Conservation (phyloP, 2,888 invertebrate genomes). For the Rotaria magnacalcarata region DNA sequence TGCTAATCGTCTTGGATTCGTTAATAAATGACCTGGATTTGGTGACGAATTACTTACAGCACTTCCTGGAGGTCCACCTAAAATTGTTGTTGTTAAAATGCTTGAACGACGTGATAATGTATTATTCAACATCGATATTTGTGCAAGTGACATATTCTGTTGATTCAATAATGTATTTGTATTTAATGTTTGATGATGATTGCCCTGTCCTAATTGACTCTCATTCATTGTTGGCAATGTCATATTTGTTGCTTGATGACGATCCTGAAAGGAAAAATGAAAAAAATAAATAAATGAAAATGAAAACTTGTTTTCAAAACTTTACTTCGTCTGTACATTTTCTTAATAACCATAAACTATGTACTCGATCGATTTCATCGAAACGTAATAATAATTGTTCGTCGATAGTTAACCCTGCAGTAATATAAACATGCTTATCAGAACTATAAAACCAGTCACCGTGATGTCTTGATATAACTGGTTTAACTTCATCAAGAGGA, state of each 20-base stretch:
- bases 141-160: not conserved
- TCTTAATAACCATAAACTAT: conserved; percentile 30
- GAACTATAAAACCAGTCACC: conserved; percentile 32
- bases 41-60: not conserved
- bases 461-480: conserved; percentile 6
- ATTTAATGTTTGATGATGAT: not conserved
- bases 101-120: not conserved
- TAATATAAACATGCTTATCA: conserved; percentile 25
- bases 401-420: not conserved
- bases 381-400: conserved; percentile 19
- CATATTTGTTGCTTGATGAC: conserved; percentile 32
- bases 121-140: not conserved
- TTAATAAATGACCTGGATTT: conserved; percentile 15
- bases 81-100: not conserved
- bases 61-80: not conserved
- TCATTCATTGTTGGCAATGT: not conserved
- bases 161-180: not conserved
- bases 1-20: conserved; percentile 32
- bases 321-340: conserved; percentile 26
- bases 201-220: not conserved
- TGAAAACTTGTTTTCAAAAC: no score
- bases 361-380: conserved; percentile 30
- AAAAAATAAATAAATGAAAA: not conserved
- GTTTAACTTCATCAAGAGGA: conserved; percentile 36
- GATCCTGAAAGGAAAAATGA: not conserved